Conservation (phyloP, 1,140 invertebrate species). For the Lordiphosa clarofinis region DNA sequence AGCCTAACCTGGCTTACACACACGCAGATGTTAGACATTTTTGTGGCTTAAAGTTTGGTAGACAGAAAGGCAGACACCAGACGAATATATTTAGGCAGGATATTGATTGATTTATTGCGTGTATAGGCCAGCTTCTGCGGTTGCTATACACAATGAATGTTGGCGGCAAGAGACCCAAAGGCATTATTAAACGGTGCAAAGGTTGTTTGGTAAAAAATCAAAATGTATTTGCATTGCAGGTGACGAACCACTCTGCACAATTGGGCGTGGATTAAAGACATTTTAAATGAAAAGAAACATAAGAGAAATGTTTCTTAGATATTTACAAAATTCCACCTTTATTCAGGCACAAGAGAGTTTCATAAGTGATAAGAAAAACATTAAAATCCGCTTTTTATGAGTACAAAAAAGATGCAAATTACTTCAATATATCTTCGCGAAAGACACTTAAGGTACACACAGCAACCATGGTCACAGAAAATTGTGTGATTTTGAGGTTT, state of each 20-base stretch:
- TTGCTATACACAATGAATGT: slow-evolving; percentile 42
- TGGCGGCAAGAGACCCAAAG: slow-evolving; percentile 15
- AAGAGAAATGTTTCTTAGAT: too few relatives aligned
- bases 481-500: too few relatives aligned
- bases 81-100: slow-evolving; percentile 43
- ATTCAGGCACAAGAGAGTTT: too few relatives aligned
- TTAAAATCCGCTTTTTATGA: too few relatives aligned
- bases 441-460: too few relatives aligned
- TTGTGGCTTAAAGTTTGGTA: slow-evolving; percentile 26
- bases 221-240: slow-evolving; percentile 5
- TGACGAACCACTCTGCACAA: slow-evolving; percentile 8
- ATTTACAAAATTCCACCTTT: too few relatives aligned
- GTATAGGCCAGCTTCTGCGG: slow-evolving; percentile 23
- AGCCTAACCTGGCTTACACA: slow-evolving; percentile 23
- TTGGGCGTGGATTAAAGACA: too few relatives aligned
- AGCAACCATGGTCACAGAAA: too few relatives aligned
- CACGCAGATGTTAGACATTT: slow-evolving; percentile 37
- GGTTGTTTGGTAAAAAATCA: slow-evolving; percentile 1
- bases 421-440: too few relatives aligned
- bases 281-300: too few relatives aligned
- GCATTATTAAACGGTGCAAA: slow-evolving; percentile 13
- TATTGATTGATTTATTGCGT: slow-evolving; percentile 59
- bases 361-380: too few relatives aligned
- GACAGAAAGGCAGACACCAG: slow-evolving; percentile 12
- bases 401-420: too few relatives aligned